Base-by-base conservation (phyloP, 2,797 vertebrate genomes). In the Paguma larvata region DNA sequence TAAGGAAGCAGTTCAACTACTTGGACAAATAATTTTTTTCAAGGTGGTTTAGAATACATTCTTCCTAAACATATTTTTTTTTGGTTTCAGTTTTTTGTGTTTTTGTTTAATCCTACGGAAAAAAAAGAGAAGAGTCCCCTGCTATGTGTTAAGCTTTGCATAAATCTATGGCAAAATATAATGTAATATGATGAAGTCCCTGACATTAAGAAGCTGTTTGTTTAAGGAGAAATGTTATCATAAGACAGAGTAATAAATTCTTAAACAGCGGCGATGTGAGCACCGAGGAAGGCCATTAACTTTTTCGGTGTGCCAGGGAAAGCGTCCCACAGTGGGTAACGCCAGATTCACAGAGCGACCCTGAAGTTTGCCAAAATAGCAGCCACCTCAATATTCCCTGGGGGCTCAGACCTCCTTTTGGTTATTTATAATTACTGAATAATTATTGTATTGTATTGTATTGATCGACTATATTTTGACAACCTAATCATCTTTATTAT, bases 371-470 rank as follows among this genome's bases (percentile, higher is more conserved):
- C 5, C 9, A 83, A 23, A 51, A 96, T 0, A 95, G 78, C 1
- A 63, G 3, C 30, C 21, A 30, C 41, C 16, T 1, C n/a, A 15
- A n/a, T 34, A 4, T 62, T 51, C 11, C 14, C 16, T 48, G 34
- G 7, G 62, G 38, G 7, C 1, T n/a, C 89, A n/a, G 82, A 41
- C 11, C 0, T 14, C 0, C 5, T 86, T 89, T 92, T 14, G 8
- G 2, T 89, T 90, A 88, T n/a, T 41, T 94, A 32, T 62, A 87
- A 41, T 44, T 83, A 27, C 19, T 95, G 46, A 67, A 41, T 38
- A 13, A 16, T 94, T 38, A 38, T 38, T 38, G 38, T 38, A 38
- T 38, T 38, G 38, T 38, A 38, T 3, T 10, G 21, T 59, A 89
- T 2, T 51, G 4, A 78, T 89, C 41, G 48, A 2, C 27, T 41